phyloP scores from a whole-genome alignment of 2,888 invertebrate species.

The Caenorhabditis macrosperma region DNA sequence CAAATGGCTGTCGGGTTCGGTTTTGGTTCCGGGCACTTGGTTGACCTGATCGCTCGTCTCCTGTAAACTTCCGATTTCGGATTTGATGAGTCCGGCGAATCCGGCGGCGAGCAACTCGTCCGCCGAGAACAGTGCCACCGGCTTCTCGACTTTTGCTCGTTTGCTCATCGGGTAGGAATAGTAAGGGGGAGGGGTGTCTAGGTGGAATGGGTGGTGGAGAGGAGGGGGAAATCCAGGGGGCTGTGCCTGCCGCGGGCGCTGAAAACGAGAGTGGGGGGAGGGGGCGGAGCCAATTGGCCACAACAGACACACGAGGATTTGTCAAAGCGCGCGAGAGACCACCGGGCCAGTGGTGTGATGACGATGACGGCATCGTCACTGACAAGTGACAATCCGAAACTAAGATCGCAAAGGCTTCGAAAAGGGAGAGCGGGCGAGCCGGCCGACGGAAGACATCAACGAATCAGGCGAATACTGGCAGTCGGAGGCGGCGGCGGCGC shows the following conservation, averaged over 20 bases:
- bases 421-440: neutral
- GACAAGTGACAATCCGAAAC: neutral
- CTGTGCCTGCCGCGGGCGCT: conserved; percentile 5
- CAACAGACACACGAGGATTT: conserved; percentile 5
- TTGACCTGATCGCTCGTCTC: conserved; percentile 43
- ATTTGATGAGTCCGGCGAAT: conserved; percentile 11
- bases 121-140: conserved; percentile 13
- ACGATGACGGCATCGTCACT: neutral
- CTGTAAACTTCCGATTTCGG: conserved; percentile 42
- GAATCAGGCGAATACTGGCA: conserved; percentile 21
- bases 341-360: neutral
- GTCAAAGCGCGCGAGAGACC: neutral
- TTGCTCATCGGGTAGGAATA: conserved; percentile 18
- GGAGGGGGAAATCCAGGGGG: conserved; percentile 5
- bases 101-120: conserved; percentile 15
- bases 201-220: neutral
- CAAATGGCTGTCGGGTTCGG: conserved; percentile 14
- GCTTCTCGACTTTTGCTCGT: conserved; percentile 34
- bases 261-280: neutral
- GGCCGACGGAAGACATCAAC: conserved; percentile 9
- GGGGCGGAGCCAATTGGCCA: neutral
- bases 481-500: neutral
- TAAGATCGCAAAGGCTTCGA: neutral
- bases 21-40: conserved; percentile 18
- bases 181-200: neutral